Base-by-base conservation (phyloP, 2,113 vertebrate genomes). In the Mystacornis crossleyi region DNA sequence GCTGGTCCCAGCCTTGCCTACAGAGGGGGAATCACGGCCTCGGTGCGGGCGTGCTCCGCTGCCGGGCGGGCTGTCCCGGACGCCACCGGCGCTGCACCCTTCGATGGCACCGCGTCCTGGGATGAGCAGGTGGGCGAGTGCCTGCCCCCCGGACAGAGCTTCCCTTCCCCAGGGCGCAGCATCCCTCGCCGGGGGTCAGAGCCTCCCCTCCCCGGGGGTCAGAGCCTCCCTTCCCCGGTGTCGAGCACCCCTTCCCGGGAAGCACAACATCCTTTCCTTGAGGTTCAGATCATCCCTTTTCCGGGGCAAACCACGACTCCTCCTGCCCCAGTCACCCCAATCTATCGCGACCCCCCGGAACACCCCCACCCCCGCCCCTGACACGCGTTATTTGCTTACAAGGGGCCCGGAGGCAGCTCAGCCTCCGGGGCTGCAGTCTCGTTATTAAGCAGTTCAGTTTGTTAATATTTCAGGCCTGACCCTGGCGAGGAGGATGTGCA, bases 381-480 rank as follows among this genome's bases (percentile, higher is more conserved):
- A 16, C 95, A 80, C 79, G 77, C n/a, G n/a, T 78, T 93, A 93
- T 95, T 95, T 95, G 91, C 97, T 96, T 94, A 91, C 97, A 95
- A 84, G 89, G 71, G 93, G 88, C 83, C 79, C 75, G 86, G 53
- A 89, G 88, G 91, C 90, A 28, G 92, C 78, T 62, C 90, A 81
- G 86, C 95, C 97, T 89, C 67, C 71, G 88, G 90, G 93, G 86
- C 55, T 84, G 94, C 73, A 9, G 70, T 15, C 82, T 89, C 93
- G 93, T 97, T 96, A 96, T 96, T 95, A 97, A 96, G 97, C 96
- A 93, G 90, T 92, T 91, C 69, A 14, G 92, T 93, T 95, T 94
- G 97, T 95, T 97, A 97, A 97, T 97, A 97, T 97, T 96, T 97
- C 94, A 97, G 86, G 92, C 90, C 87, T 95, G 94, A 97, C 90